These are phyloP conservation scores for Lycaon pictus DNA, from an alignment of 2,113 vertebrate species.

Conservation along the genomic window DNA sequence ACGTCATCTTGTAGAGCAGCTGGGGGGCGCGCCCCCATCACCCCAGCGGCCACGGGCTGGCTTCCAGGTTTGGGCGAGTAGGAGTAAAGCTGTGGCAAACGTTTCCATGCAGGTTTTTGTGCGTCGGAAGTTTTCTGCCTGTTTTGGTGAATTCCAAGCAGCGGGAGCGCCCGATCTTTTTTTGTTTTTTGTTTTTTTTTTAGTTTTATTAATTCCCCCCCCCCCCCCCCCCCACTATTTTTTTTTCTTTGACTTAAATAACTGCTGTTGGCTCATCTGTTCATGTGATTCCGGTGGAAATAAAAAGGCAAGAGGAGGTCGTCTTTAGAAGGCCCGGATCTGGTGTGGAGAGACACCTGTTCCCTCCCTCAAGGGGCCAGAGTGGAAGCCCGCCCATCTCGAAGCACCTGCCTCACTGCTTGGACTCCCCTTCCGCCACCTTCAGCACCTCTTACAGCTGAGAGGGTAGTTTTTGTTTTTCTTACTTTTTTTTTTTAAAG, in stretches of 20 bases:
- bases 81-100: neutral
- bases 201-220: rapidly evolving
- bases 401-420: too few relatives aligned
- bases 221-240: rapidly evolving
- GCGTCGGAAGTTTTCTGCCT: neutral
- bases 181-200: neutral
- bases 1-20: neutral
- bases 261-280: neutral
- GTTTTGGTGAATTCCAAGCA: too few relatives aligned
- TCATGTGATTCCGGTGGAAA: neutral
- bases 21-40: too few relatives aligned
- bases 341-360: neutral
- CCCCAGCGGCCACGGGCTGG: neutral
- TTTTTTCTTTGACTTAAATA: neutral
- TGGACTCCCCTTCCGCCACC: too few relatives aligned
- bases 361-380: too few relatives aligned
- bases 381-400: rapidly evolving
- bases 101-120: neutral
- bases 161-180: rapidly evolving
- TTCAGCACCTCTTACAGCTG: neutral
- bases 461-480: neutral
- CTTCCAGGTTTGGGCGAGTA: neutral
- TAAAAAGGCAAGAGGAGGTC: neutral
- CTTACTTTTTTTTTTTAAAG: too few relatives aligned
- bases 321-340: neutral